Evolutionary conservation across 2,797 vertebrate genomes (phyloP).

Genomic region (Nothura maculosa): DNA sequence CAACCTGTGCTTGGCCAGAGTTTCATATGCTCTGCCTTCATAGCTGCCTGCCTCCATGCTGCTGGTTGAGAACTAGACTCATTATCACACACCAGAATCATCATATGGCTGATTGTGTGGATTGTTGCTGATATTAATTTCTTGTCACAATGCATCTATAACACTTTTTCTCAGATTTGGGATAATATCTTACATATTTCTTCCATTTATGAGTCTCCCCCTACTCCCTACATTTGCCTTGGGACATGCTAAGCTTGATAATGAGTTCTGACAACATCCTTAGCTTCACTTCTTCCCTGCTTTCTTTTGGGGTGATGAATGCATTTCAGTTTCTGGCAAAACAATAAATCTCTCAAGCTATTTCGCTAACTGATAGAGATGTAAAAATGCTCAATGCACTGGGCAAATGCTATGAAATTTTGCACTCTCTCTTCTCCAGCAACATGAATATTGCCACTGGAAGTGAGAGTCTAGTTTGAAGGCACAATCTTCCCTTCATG

Average conservation of each 20-base stretch:
- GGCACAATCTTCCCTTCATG: neutral
- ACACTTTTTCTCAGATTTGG: neutral
- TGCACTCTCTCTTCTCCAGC: neutral
- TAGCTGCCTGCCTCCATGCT: neutral
- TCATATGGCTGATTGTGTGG: neutral
- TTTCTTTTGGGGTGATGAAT: neutral
- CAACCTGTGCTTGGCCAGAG: neutral
- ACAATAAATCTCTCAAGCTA: neutral
- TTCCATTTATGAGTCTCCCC: neutral
- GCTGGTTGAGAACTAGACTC: neutral
- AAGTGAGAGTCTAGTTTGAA: neutral
- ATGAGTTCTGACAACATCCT: neutral
- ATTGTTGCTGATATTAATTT: neutral
- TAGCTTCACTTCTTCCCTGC: neutral
- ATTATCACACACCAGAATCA: rapidly evolving
- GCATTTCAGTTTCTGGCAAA: neutral
- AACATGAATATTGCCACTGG: neutral
- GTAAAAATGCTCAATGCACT: neutral
- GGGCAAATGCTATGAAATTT: neutral
- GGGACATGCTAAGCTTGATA: neutral
- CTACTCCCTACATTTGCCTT: neutral
- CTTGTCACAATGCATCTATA: neutral
- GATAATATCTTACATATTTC: rapidly evolving
- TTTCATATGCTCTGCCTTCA: rapidly evolving
- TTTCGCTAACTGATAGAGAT: neutral